A percentile compares a stretch with the other conserved stretches of the same genome.
Conservation (phyloP, 2,113 vertebrate species). For the Neodontobutis hainanensis region DNA sequence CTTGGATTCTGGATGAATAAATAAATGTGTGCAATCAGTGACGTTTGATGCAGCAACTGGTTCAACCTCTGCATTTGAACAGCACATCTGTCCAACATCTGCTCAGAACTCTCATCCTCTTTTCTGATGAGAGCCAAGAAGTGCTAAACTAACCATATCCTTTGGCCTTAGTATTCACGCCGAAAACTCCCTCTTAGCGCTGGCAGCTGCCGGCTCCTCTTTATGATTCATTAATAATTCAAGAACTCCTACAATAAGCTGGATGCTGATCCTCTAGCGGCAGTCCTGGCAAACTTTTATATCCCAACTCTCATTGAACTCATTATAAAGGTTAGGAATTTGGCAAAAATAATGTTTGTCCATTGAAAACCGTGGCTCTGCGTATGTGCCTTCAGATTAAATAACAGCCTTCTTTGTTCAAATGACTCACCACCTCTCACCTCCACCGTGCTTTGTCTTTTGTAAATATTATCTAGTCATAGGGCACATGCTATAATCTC, state of each 20-base stretch:
- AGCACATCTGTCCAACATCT: conserved; percentile 70
- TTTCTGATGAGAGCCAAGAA: conserved; percentile 29
- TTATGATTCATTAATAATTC: conserved; percentile 59
- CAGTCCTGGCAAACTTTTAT: conserved; percentile 34
- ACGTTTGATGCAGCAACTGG: conserved; percentile 36
- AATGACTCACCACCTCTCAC: conserved; percentile 30
- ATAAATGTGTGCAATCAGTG: conserved; percentile 17
- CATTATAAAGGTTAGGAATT: conserved; percentile 42
- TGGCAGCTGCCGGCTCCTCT: conserved; percentile 50
- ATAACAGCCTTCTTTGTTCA: conserved; percentile 13
- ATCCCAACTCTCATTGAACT: conserved; percentile 26
- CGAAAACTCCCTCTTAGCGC: conserved; percentile 51
- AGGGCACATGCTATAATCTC: conserved; percentile 5
- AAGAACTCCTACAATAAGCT: conserved; percentile 27
- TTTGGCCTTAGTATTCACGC: conserved; percentile 31
- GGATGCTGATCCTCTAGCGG: conserved; percentile 8
- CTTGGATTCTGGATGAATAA: conserved; percentile 25
- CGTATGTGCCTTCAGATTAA: background rate
- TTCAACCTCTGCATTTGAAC: conserved; percentile 11
- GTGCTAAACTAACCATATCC: conserved; percentile 28
- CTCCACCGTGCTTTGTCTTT: conserved; percentile 34
- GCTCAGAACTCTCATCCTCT: conserved; percentile 28
- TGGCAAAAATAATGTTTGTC: conserved; percentile 39
- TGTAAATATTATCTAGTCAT: conserved; percentile 35
- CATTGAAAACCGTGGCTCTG: conserved; percentile 8